Evolutionary conservation across 2,888 invertebrate genomes (phyloP).

Genomic region (Drosophila kanekoi): DNA sequence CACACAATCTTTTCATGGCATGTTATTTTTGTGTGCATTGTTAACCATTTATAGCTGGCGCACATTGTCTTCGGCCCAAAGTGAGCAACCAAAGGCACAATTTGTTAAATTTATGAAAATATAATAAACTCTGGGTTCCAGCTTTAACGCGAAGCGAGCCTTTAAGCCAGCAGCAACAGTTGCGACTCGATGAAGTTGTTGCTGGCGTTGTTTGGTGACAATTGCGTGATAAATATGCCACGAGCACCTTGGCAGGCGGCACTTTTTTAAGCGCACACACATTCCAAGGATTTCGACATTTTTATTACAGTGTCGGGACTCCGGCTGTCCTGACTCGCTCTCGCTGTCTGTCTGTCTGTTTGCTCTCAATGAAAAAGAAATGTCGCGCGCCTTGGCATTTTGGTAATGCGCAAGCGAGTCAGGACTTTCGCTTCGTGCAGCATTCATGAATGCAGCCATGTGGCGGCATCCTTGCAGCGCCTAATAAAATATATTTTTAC

Average conservation of each 20-base stretch:
- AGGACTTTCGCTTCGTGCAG: constrained; percentile 18
- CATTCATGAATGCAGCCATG: constrained; percentile 21
- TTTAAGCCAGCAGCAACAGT: constrained; percentile 48
- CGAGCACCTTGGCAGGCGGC: constrained; percentile 57
- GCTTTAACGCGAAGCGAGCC: not conserved
- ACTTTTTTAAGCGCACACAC: constrained; percentile 37
- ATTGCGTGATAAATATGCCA: constrained; percentile 67
- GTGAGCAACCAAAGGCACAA: not conserved
- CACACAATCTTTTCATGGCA: constrained; percentile 6
- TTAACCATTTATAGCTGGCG: constrained; percentile 16
- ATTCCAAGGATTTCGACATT: constrained; percentile 60
- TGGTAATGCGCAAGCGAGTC: constrained; percentile 54
- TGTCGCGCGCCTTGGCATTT: constrained; percentile 53
- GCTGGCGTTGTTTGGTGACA: constrained; percentile 32
- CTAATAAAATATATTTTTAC: constrained; percentile 72
- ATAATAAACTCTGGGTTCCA: not conserved
- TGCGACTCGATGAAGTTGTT: constrained; percentile 30
- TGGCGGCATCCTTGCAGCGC: constrained; percentile 30
- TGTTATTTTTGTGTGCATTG: constrained; percentile 14
- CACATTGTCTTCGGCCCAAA: constrained; percentile 11
- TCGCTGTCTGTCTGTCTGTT: constrained; percentile 18
- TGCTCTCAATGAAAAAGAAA: constrained; percentile 37
- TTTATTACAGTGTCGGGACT: constrained; percentile 63
- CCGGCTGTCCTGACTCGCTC: constrained; percentile 14
- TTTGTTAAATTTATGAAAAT: not conserved